Evolutionary conservation across 2,113 vertebrate species (phyloP).

Genomic region (Carassius auratus): DNA sequence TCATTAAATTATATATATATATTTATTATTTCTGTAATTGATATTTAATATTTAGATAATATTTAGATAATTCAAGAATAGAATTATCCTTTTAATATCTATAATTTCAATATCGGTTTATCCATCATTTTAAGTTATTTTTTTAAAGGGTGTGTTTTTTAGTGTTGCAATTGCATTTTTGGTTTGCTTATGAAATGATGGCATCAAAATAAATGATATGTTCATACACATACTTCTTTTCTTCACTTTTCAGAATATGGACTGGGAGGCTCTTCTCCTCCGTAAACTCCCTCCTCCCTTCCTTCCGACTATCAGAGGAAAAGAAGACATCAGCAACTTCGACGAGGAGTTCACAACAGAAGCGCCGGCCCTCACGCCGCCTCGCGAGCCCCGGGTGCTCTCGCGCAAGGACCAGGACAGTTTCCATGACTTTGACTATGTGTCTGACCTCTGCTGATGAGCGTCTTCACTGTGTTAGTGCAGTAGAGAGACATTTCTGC

Average conservation of each 20-base stretch:
- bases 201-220: neutral
- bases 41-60: no score
- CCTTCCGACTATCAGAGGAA: conserved; percentile 85
- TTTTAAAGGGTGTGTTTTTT: no score
- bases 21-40: neutral
- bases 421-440: conserved; percentile 97
- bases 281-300: conserved; percentile 93
- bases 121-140: no score
- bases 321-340: conserved; percentile 97
- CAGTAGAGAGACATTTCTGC: neutral
- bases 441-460: conserved; percentile 94
- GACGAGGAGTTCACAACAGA: conserved; percentile 98
- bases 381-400: conserved; percentile 90
- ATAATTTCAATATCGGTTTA: no score
- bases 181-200: neutral
- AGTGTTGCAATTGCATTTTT: neutral
- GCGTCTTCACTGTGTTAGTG: conserved; percentile 29
- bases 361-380: conserved; percentile 90
- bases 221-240: neutral
- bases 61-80: no score
- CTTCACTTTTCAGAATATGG: conserved; percentile 77
- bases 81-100: no score
- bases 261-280: conserved; percentile 90
- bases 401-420: conserved; percentile 93
- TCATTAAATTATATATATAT: neutral